Percentiles rank a stretch among this genome's conserved stretches.
Evolutionary conservation across 1,140 invertebrate species (phyloP).

Genomic region (Telenomus remus): DNA sequence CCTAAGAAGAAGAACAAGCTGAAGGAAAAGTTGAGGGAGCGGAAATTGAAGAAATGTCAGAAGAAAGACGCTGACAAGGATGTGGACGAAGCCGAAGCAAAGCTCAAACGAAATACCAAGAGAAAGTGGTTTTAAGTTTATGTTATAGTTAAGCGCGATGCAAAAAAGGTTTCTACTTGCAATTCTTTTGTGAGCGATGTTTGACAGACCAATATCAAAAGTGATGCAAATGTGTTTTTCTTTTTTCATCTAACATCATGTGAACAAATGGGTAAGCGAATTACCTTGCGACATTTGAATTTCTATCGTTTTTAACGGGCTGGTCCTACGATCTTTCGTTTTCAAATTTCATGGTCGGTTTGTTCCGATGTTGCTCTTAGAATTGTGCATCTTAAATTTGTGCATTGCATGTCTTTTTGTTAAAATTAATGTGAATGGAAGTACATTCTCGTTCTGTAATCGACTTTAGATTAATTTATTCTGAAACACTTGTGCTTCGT

Average conservation of each 20-base stretch:
- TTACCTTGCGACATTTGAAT: conserved; percentile 26
- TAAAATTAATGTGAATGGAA: no score
- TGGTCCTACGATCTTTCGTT: conserved; percentile 39
- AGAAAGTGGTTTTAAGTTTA: conserved; percentile 72
- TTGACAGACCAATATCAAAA: conserved; percentile 29
- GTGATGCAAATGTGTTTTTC: conserved; percentile 22
- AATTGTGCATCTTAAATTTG: neutral
- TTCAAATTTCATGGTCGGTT: neutral
- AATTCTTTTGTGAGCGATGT: conserved; percentile 36
- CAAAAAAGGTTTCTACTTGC: conserved; percentile 53
- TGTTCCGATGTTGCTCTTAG: neutral
- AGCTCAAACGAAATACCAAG: conserved; percentile 69
- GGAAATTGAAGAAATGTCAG: conserved; percentile 65
- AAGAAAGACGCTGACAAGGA: conserved; percentile 74
- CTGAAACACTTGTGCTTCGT: neutral
- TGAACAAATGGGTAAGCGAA: neutral
- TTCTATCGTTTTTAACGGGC: conserved; percentile 28
- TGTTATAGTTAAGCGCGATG: conserved; percentile 30
- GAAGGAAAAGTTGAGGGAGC: conserved; percentile 69
- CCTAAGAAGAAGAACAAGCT: conserved; percentile 68
- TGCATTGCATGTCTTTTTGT: neutral
- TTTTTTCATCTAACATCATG: neutral
- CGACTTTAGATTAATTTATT: neutral
- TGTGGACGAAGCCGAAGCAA: conserved; percentile 71
- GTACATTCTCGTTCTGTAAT: no score